A percentile compares a stretch with the other conserved stretches of the same genome.
Evolutionary conservation across 2,888 invertebrate genomes (phyloP).

Genomic region (Pseudoips prasinana): DNA sequence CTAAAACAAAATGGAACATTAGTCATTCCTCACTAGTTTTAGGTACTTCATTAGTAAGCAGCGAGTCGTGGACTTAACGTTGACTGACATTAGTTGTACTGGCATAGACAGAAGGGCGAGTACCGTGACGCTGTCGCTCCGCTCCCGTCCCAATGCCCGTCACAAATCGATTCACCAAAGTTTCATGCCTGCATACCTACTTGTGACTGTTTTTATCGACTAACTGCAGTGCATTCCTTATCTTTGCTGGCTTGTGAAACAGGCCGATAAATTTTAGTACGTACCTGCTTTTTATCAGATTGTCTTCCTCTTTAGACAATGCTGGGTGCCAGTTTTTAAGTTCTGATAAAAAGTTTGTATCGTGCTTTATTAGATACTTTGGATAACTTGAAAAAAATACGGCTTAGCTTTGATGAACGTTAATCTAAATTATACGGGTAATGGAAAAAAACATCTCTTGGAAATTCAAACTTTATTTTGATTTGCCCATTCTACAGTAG

Average conservation of each 20-base stretch:
- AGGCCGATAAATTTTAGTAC: conserved; percentile 8
- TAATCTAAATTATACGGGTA: no score
- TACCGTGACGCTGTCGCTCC: conserved; percentile 54
- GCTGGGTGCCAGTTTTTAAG: background rate
- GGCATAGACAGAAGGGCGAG: conserved; percentile 23
- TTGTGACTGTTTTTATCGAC: conserved; percentile 42
- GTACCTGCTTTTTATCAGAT: conserved; percentile 13
- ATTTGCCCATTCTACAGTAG: no score
- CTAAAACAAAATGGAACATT: conserved; percentile 7
- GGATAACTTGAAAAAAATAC: no score
- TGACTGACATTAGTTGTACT: conserved; percentile 15
- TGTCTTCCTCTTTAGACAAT: conserved; percentile 7
- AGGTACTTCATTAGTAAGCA: conserved; percentile 26
- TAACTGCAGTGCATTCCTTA: conserved; percentile 11
- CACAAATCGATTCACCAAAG: conserved; percentile 63
- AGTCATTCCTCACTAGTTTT: conserved; percentile 25
- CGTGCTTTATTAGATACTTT: no score
- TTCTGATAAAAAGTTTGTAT: background rate
- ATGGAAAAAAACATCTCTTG: no score
- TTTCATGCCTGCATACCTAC: conserved; percentile 66
- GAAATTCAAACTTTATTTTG: no score
- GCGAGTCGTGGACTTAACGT: conserved; percentile 5
- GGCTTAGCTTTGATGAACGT: no score
- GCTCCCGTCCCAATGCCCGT: conserved; percentile 30
- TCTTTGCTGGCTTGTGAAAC: conserved; percentile 20